These are phyloP conservation scores for Seriola dumerili DNA, from an alignment of 2,113 vertebrate species.

Conservation along the genomic window DNA sequence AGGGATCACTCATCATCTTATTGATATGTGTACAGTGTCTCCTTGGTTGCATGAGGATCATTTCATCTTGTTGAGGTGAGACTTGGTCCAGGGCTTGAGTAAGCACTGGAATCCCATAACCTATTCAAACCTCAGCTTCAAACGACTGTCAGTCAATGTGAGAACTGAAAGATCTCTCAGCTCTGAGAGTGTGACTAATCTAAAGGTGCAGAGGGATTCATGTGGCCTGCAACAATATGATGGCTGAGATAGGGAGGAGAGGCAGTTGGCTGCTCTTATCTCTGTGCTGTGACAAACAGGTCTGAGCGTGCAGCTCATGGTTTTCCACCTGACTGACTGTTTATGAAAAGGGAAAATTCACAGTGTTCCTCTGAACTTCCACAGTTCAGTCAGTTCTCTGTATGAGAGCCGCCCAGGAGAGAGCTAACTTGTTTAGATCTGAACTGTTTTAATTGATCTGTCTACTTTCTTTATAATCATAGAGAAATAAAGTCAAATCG, in stretches of 20 bases:
- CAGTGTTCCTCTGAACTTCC: slow-evolving; percentile 5
- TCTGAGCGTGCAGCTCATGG: slow-evolving; percentile 3
- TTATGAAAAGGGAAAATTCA: slow-evolving; percentile 37
- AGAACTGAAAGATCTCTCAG: slow-evolving; percentile 44
- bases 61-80: not conserved
- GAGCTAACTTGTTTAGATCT: not conserved
- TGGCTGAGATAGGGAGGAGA: slow-evolving; percentile 47
- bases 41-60: not conserved
- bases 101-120: not conserved
- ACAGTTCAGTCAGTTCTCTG: slow-evolving; percentile 24
- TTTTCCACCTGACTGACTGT: slow-evolving; percentile 30
- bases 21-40: not conserved
- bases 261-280: slow-evolving; percentile 50
- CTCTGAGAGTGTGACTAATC: slow-evolving; percentile 60
- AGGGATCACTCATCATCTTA: no score
- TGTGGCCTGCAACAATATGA: slow-evolving; percentile 42
- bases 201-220: slow-evolving; percentile 33
- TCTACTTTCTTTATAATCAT: not conserved
- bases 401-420: not conserved
- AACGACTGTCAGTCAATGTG: slow-evolving; percentile 27
- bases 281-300: slow-evolving; percentile 9
- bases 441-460: not conserved
- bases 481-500: not conserved
- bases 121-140: not conserved
- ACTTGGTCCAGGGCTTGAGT: not conserved